Evolutionary conservation across 2,888 invertebrate genomes (phyloP), one percentile per base, ranked within the genome.

Genomic region (Eulithis prunata): DNA sequence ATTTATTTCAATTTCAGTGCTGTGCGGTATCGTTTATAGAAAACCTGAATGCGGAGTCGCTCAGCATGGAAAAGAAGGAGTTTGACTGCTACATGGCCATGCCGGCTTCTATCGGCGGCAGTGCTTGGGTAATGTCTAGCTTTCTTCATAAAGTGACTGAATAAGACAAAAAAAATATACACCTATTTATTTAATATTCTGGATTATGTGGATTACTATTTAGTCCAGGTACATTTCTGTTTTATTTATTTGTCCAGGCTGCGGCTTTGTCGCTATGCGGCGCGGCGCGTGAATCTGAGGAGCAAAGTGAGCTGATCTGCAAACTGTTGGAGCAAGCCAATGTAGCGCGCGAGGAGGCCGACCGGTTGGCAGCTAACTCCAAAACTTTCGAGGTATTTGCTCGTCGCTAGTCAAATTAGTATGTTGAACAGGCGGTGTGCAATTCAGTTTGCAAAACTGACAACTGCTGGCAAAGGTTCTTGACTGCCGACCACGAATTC

Each of bases 1-100:
- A 10, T n/a, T 51, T 70, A 57, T 64, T 43, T 43, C 4, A 38
- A 43, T 76, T 82, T 93, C 86, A 98, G 97, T 99, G 99, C 80
- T 99, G 99, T 88, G 99, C 99, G 3, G 98, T 99, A 45, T 97
- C 98, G 10, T 99, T 99, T 88, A 98, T 99, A 72, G 99, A 99
- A 92, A 98, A 98, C 83, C 90, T 99, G 78, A 98, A 97, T 5
- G 98, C 98, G 0, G 98, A 98, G 82, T 98, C 98, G 1, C 93
- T 99, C 62, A 97, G 95, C 82, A 97, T 99, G 96, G 95, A 97
- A 13, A 95, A 96, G 79, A 96, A 97, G 74, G 99, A 99, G 88
- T 99, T 99, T 83, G 96, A 98, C 76, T 96, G 97, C 28, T 97
- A 98, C 87, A 98, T 93, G 93, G 88, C 92, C 56, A 91, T 93